A percentile compares a stretch with the other conserved stretches of the same genome.
Evolutionary conservation across 2,888 invertebrate genomes (phyloP).

Genomic region (Odontomyia ornata): DNA sequence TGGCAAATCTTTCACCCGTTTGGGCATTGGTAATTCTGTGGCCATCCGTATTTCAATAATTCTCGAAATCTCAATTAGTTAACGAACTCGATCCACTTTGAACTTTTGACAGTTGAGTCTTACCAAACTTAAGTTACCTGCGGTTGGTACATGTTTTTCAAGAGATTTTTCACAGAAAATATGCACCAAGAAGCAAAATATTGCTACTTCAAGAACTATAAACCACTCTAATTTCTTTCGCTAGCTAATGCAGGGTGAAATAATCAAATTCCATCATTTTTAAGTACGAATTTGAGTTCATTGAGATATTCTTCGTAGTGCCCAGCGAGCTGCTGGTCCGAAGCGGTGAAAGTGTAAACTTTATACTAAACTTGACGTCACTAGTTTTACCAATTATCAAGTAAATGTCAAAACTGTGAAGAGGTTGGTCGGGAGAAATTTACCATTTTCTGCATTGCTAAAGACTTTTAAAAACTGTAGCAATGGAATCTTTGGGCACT

Average conservation of each 20-base stretch:
- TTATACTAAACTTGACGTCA: slow-evolving; percentile 19
- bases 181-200: too few species aligned
- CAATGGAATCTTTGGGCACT: slow-evolving; percentile 81
- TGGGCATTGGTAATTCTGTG: slow-evolving; percentile 53
- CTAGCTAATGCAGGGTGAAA: too few species aligned
- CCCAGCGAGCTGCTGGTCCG: too few species aligned
- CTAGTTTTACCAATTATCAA: background rate
- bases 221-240: too few species aligned
- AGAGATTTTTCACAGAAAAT: too few species aligned
- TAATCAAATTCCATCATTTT: too few species aligned
- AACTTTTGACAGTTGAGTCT: slow-evolving; percentile 25
- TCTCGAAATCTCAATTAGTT: background rate
- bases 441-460: background rate
- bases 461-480: background rate
- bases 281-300: too few species aligned
- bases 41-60: background rate
- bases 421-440: background rate
- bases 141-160: background rate
- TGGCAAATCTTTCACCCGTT: slow-evolving; percentile 59
- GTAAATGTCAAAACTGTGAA: slow-evolving; percentile 32
- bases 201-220: too few species aligned
- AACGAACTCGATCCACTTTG: slow-evolving; percentile 21
- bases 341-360: too few species aligned
- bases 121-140: background rate
- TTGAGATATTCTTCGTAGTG: too few species aligned